Percentiles rank a stretch among this genome's conserved stretches.
These are phyloP conservation scores for Drosophila bunnanda DNA, from an alignment of 2,888 invertebrate genomes.

Conservation along the genomic window DNA sequence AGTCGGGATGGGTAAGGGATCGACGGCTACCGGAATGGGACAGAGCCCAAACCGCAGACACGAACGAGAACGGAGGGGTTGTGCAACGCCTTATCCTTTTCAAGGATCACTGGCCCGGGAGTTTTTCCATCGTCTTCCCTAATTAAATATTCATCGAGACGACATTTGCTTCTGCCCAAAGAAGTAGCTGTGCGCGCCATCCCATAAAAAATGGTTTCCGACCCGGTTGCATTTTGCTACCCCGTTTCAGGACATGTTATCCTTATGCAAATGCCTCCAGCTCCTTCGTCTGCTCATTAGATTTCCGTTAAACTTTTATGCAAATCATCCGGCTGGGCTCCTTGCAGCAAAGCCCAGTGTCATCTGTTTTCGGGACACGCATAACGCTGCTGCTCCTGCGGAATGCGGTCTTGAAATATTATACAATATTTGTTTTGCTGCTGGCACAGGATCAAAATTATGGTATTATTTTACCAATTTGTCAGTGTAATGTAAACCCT, in stretches of 20 bases:
- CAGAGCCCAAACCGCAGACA: conserved; percentile 61
- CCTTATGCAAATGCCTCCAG: conserved; percentile 41
- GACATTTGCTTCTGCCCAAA: conserved; percentile 72
- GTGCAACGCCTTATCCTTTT: conserved; percentile 55
- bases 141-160: conserved; percentile 83
- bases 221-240: conserved; percentile 54
- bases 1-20: conserved; percentile 17
- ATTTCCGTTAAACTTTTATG: conserved; percentile 80
- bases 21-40: conserved; percentile 36
- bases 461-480: conserved; percentile 79
- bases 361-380: conserved; percentile 71
- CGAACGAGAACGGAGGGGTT: conserved; percentile 60
- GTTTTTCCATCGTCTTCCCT: conserved; percentile 56
- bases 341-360: conserved; percentile 39
- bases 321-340: conserved; percentile 57
- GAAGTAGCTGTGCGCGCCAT: conserved; percentile 13
- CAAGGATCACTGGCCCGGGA: conserved; percentile 54
- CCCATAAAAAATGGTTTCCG: conserved; percentile 52
- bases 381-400: conserved; percentile 19
- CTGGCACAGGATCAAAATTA: conserved; percentile 73
- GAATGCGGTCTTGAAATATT: conserved; percentile 62
- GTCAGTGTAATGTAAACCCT: conserved; percentile 74
- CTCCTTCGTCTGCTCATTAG: conserved; percentile 61
- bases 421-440: conserved; percentile 77
- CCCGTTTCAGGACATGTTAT: conserved; percentile 35